These are phyloP conservation scores for Pseudorectes ferrugineus DNA, from an alignment of 2,113 vertebrate species.

Conservation along the genomic window DNA sequence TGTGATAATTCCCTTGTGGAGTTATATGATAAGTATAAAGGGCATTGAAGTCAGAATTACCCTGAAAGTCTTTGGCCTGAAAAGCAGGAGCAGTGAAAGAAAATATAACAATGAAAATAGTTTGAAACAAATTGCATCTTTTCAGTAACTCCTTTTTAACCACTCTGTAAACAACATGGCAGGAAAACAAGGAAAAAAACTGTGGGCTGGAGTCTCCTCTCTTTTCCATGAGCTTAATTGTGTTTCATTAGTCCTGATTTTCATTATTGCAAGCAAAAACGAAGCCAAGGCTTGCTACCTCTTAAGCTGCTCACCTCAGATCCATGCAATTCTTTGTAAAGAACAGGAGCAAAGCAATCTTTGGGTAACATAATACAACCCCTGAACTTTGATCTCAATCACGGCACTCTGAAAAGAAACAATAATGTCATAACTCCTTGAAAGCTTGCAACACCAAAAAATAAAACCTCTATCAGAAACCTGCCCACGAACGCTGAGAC, in stretches of 20 bases:
- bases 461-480: neutral
- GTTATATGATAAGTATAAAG: slow-evolving; percentile 7
- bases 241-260: neutral
- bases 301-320: neutral
- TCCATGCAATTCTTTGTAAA: neutral
- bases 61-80: neutral
- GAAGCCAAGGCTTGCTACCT: neutral
- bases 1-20: slow-evolving; percentile 45
- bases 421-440: neutral
- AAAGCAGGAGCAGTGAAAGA: neutral
- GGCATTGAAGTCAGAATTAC: slow-evolving; percentile 18
- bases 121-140: neutral
- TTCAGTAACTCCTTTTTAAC: neutral
- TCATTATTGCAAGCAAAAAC: neutral
- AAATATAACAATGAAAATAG: neutral
- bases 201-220: neutral
- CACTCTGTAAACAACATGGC: neutral
- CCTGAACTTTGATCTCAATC: slow-evolving; percentile 25
- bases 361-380: neutral
- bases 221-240: neutral
- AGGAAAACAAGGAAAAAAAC: neutral
- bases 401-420: neutral
- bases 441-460: neutral
- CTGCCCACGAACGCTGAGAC: neutral
- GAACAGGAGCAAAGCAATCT: neutral